A percentile compares a stretch with the other conserved stretches of the same genome.
These are phyloP conservation scores for Pogona vitticeps DNA, from an alignment of 2,113 vertebrate species.

Conservation along the genomic window DNA sequence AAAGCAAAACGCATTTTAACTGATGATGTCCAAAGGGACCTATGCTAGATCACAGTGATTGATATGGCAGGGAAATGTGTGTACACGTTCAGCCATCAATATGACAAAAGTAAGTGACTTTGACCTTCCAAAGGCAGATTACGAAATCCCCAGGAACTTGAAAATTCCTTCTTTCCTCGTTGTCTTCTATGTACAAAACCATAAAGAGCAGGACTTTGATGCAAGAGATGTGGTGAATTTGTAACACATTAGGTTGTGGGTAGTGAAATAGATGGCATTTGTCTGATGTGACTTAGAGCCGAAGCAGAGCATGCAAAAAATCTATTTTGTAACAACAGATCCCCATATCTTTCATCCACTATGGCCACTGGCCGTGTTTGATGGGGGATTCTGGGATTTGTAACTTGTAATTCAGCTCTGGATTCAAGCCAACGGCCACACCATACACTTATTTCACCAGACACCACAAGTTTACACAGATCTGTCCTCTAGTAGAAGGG, in stretches of 20 bases:
- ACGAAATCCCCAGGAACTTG: not conserved
- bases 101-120: constrained; percentile 7
- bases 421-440: no score
- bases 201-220: no score
- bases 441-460: no score
- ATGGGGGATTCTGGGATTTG: no score
- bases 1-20: constrained; percentile 20
- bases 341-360: no score
- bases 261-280: not conserved
- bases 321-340: no score
- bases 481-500: not conserved
- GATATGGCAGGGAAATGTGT: not conserved
- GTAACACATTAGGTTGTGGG: not conserved
- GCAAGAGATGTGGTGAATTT: not conserved
- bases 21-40: not conserved
- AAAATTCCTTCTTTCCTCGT: not conserved
- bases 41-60: not conserved
- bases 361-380: no score
- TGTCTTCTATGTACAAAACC: not conserved
- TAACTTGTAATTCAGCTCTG: no score
- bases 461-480: not conserved
- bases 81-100: not conserved
- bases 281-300: not conserved
- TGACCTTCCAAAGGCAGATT: not conserved
- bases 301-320: not conserved